phyloP scores from a whole-genome alignment of 64 coral and sea anemone species.

The Orbicella faveolata region DNA sequence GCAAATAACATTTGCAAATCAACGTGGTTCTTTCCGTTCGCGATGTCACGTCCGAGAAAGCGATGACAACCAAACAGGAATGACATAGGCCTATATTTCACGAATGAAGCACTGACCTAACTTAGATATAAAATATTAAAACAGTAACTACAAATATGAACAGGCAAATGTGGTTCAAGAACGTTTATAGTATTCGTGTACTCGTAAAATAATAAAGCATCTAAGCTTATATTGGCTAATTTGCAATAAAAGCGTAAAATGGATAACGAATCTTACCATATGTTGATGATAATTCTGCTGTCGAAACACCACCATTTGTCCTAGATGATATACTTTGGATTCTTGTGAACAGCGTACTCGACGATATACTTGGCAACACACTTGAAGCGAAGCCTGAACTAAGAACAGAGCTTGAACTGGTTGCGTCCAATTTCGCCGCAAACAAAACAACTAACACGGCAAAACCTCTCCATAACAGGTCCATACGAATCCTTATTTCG shows the following conservation, averaged over 20 bases:
- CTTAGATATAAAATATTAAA: neutral
- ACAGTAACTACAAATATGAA: neutral
- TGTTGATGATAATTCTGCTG: neutral
- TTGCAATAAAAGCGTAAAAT: neutral
- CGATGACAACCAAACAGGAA: too few species aligned
- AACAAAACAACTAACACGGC: neutral
- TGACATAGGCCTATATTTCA: too few species aligned
- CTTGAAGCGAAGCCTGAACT: neutral
- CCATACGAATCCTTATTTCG: constrained; percentile 2
- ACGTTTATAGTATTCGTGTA: neutral
- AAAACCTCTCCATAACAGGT: neutral
- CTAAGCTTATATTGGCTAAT: neutral
- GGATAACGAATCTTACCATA: neutral
- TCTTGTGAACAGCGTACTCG: neutral
- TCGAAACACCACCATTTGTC: neutral
- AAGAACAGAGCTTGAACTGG: neutral
- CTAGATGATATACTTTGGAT: neutral
- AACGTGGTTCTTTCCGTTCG: too few species aligned
- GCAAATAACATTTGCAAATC: too few species aligned
- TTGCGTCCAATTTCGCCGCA: neutral
- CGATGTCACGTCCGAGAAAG: too few species aligned
- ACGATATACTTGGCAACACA: neutral
- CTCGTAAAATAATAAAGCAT: too few species aligned
- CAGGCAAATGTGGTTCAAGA: neutral
- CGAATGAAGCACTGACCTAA: neutral